phyloP scores from a whole-genome alignment of 2,888 invertebrate genomes.

The Operophtera brumata region DNA sequence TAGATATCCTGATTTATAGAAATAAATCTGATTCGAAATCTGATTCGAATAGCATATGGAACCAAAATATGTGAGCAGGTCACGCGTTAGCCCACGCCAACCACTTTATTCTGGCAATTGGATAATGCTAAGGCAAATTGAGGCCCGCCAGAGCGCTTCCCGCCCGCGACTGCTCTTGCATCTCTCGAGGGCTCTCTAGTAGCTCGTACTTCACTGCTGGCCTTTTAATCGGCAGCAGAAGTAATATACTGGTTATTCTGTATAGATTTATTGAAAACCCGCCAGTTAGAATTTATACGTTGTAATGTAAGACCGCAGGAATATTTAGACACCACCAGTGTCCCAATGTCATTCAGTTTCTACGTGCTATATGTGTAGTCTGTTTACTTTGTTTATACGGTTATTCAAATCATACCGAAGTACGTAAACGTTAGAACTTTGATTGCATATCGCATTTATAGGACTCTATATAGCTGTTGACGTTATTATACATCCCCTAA shows the following conservation, averaged over 20 bases:
- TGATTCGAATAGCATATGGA: slow-evolving; percentile 26
- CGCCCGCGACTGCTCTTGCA: slow-evolving; percentile 47
- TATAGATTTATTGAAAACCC: not conserved
- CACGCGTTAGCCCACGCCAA: slow-evolving; percentile 78
- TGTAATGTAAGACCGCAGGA: not conserved
- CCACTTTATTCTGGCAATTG: slow-evolving; percentile 74
- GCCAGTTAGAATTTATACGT: too few species aligned
- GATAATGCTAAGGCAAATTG: slow-evolving; percentile 74
- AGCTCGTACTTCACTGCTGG: slow-evolving; percentile 52
- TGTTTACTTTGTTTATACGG: too few species aligned
- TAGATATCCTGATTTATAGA: not conserved
- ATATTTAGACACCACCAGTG: not conserved
- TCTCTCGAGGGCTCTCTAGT: slow-evolving; percentile 65
- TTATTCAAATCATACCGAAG: too few species aligned
- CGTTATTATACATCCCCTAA: too few species aligned
- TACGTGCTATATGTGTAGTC: too few species aligned
- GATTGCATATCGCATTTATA: too few species aligned
- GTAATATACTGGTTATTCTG: not conserved
- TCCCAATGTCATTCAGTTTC: too few species aligned
- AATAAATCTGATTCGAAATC: too few species aligned
- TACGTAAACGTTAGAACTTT: too few species aligned
- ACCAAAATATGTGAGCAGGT: slow-evolving; percentile 61
- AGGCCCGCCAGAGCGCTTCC: slow-evolving; percentile 72
- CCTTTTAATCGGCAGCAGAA: slow-evolving; percentile 52
- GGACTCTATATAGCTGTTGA: too few species aligned